These are phyloP conservation scores for Chionodraco myersi DNA, from an alignment of 2,113 vertebrate species.

Conservation along the genomic window DNA sequence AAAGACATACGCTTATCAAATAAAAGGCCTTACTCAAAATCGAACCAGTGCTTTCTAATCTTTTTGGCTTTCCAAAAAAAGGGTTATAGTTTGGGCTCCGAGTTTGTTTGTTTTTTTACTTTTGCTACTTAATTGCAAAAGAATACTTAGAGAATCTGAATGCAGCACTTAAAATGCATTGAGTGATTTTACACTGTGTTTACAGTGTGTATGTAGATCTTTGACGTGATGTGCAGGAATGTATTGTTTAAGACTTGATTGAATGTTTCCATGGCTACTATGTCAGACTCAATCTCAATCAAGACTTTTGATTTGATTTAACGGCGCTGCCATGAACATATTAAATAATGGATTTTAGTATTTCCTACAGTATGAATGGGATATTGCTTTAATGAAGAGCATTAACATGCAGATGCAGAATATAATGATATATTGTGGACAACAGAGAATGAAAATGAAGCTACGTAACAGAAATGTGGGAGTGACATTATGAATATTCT, in stretches of 20 bases:
- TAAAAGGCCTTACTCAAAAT: neutral
- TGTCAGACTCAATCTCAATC: constrained; percentile 38
- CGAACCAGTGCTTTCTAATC: neutral
- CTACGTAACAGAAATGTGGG: constrained; percentile 2
- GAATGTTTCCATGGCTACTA: constrained; percentile 17
- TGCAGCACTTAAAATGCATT: too few relatives aligned
- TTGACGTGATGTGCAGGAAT: neutral
- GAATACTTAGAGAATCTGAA: too few relatives aligned
- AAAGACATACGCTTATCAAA: neutral
- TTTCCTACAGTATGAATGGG: constrained; percentile 35
- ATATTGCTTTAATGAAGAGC: constrained; percentile 34
- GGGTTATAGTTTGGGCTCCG: neutral
- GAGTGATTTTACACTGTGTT: neutral
- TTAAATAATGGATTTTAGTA: constrained; percentile 23
- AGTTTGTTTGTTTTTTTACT: too few relatives aligned
- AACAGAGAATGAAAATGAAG: constrained; percentile 7
- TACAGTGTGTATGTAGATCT: constrained; percentile 1
- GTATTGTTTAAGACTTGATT: neutral
- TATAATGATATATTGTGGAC: constrained; percentile 5
- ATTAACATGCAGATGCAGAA: constrained; percentile 25
- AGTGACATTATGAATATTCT: constrained; percentile 1
- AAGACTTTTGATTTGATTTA: constrained; percentile 16
- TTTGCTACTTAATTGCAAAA: too few relatives aligned
- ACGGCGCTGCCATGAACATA: constrained; percentile 12
- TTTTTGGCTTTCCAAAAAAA: neutral